Percentiles rank a stretch among this genome's conserved stretches.
These are phyloP conservation scores for Epinephelus fuscoguttatus DNA, from an alignment of 2,113 vertebrate species.

Conservation along the genomic window DNA sequence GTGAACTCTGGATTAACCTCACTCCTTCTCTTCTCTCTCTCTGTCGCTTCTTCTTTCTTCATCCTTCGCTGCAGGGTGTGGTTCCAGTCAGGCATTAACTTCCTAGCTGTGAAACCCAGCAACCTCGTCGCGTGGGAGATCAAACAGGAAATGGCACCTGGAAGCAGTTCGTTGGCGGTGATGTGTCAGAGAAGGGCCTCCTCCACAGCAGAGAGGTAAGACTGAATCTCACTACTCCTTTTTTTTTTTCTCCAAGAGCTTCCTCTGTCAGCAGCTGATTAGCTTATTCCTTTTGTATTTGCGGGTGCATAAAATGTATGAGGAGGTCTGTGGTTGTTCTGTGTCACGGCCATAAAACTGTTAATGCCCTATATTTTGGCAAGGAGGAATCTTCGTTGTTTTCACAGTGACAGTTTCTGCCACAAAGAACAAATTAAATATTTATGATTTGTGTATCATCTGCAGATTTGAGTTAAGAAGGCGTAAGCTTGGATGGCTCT, in stretches of 20 bases:
- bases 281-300: constrained; percentile 30
- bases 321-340: constrained; percentile 35
- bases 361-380: constrained; percentile 4
- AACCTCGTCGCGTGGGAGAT: constrained; percentile 92
- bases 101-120: constrained; percentile 88
- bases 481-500: background rate
- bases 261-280: constrained; percentile 25
- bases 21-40: background rate
- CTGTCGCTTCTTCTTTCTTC: background rate
- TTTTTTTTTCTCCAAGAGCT: constrained; percentile 1
- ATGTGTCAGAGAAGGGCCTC: constrained; percentile 88
- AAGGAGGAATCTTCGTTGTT: constrained; percentile 4
- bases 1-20: constrained; percentile 57
- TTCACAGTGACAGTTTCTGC: background rate
- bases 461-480: background rate
- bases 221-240: constrained; percentile 5
- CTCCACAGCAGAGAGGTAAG: constrained; percentile 87
- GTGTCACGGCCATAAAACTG: constrained; percentile 3
- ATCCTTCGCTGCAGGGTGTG: constrained; percentile 86
- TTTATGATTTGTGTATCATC: background rate
- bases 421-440: background rate
- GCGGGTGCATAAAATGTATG: constrained; percentile 16
- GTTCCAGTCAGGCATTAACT: constrained; percentile 91
- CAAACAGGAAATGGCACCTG: constrained; percentile 91
- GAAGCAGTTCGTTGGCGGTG: constrained; percentile 85